Evolutionary conservation across 2,888 invertebrate genomes (phyloP).

Genomic region (Ariolimax columbianus): DNA sequence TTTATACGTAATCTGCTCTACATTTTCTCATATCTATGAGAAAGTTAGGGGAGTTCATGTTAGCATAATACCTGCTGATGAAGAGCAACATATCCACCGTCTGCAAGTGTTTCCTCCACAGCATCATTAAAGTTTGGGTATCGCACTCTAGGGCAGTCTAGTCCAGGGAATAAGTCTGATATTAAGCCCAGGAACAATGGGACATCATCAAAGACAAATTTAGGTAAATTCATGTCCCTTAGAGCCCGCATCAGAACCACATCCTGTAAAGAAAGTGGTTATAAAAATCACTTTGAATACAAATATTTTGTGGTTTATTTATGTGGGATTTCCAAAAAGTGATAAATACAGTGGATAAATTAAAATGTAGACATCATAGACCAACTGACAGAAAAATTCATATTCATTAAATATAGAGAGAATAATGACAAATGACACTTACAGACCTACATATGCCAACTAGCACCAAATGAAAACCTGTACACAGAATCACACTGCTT

Average conservation of each 20-base stretch:
- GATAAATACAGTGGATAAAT: too few species aligned
- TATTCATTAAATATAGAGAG: too few species aligned
- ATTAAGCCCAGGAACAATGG: slow-evolving; percentile 91
- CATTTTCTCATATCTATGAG: background rate
- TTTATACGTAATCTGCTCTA: too few species aligned
- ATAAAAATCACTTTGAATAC: too few species aligned
- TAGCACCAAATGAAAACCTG: too few species aligned
- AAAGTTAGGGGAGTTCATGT: background rate
- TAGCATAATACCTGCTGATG: slow-evolving; percentile 83
- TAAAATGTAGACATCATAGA: too few species aligned
- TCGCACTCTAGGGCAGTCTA: slow-evolving; percentile 90
- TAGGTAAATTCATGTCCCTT: slow-evolving; percentile 93
- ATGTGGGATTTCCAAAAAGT: too few species aligned
- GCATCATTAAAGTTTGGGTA: slow-evolving; percentile 91
- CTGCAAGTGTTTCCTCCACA: slow-evolving; percentile 84
- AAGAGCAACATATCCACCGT: slow-evolving; percentile 84
- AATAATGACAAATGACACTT: too few species aligned
- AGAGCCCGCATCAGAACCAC: slow-evolving; percentile 92
- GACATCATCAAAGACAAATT: slow-evolving; percentile 93
- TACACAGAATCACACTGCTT: too few species aligned
- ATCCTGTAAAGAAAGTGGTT: slow-evolving; percentile 81
- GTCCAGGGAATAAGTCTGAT: slow-evolving; percentile 91
- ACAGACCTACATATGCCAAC: too few species aligned
- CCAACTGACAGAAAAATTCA: too few species aligned
- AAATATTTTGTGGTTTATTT: too few species aligned